Base-by-base conservation (phyloP, 2,797 vertebrate genomes). In the Danio choprae region DNA sequence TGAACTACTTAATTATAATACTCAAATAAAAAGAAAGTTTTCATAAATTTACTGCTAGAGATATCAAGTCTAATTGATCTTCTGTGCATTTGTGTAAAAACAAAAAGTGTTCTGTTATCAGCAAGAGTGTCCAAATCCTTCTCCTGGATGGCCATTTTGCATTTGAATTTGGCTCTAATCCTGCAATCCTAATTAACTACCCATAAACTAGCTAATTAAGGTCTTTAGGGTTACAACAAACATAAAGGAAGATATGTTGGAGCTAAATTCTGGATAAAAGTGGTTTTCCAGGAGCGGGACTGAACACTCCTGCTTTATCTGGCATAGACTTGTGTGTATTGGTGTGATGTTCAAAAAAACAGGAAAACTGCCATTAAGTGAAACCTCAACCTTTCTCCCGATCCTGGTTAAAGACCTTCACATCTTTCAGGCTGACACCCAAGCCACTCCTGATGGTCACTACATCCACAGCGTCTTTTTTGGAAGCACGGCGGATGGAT, bases 351-450 rank as follows among this genome's bases (percentile, higher is more conserved):
- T 22, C 22, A 71, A 64, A 76, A 29, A 56, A 82, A 78, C 59
- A 73, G 36, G 81, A 77, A 89, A 87, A 85, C 81, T 77, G 85
- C 88, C 85, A 87, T 89, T 82, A 91, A 87, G 69, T 88, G 87
- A 71, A 89, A 87, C 91, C 70, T 82, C 90, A 91, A 96, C 95
- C 95, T 96, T 95, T 95, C 89, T 96, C 95, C 90, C 94, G 92
- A 88, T 91, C 93, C 92, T 91, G 90, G 89, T 93, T 96, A 91
- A 95, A 96, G 89, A 96, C 85, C 89, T 95, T 96, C 83, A 96
- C 93, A 80, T 96, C 95, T 86, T 96, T 95, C 86, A 96, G 90
- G 87, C 94, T 94, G 86, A 94, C 91, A 62, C 95, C 95, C 84
- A 96, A 92, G 63, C 93, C 92, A 15, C 92, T 94, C 89, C 95